Percentiles rank a stretch among this genome's conserved stretches.
phyloP scores from a whole-genome alignment of 2,113 vertebrate genomes.

The Siniperca chuatsi region DNA sequence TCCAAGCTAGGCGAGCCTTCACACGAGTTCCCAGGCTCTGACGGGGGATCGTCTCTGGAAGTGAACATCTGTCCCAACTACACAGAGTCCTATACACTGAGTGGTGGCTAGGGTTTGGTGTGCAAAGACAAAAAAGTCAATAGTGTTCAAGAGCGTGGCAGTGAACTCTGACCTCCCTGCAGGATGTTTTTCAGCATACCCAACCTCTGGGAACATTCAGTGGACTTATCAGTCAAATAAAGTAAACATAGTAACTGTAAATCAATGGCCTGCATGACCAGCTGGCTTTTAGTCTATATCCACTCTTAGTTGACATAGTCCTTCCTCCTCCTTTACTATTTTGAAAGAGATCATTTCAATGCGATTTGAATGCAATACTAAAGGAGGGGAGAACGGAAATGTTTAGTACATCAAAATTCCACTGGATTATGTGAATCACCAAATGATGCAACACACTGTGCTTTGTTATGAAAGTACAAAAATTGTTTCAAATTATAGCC shows the following conservation, averaged over 20 bases:
- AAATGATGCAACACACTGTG: background rate
- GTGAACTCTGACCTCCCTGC: constrained; percentile 54
- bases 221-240: constrained; percentile 3
- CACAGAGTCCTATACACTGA: constrained; percentile 9
- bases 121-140: constrained; percentile 57
- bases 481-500: background rate
- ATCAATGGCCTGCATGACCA: background rate
- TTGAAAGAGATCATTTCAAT: background rate
- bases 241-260: constrained; percentile 3
- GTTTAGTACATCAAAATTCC: background rate
- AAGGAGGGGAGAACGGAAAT: background rate
- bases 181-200: constrained; percentile 33
- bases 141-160: constrained; percentile 47
- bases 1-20: constrained; percentile 43
- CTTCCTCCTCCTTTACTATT: background rate
- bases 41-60: constrained; percentile 44
- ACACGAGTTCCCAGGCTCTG: constrained; percentile 74
- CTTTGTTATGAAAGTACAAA: background rate
- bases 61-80: constrained; percentile 77
- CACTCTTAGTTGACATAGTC: background rate
- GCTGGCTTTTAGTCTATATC: background rate
- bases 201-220: constrained; percentile 17
- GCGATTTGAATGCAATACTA: background rate
- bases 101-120: constrained; percentile 30
- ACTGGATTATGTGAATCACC: background rate